These are phyloP conservation scores for Rhodeus uyekii DNA, from an alignment of 2,797 vertebrate genomes.

Conservation along the genomic window DNA sequence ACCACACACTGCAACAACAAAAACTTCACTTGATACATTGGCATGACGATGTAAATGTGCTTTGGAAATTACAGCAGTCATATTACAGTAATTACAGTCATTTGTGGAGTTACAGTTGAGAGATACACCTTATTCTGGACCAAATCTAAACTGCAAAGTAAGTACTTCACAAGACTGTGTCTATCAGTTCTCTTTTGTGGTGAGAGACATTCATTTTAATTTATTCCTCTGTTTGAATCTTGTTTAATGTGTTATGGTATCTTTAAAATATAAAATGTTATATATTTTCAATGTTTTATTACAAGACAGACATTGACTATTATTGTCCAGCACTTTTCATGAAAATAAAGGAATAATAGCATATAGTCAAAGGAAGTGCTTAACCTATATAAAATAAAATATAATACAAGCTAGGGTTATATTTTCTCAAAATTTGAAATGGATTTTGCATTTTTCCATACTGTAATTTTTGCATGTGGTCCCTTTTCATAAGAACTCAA, in stretches of 20 bases:
- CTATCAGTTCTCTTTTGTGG: not conserved
- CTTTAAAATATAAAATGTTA: not conserved
- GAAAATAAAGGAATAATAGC: not conserved
- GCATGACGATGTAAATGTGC: conserved; percentile 18
- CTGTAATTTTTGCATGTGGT: not conserved
- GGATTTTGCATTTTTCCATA: not conserved
- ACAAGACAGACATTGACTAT: not conserved
- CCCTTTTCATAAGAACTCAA: too few relatives aligned
- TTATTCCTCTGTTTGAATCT: not conserved
- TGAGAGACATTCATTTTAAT: not conserved
- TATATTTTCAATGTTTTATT: not conserved
- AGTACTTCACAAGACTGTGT: not conserved
- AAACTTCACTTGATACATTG: conserved; percentile 20
- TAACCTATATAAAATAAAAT: not conserved
- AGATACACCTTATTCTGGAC: not conserved
- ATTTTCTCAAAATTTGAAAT: not conserved
- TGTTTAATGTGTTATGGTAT: conserved; percentile 10
- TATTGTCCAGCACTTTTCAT: not conserved
- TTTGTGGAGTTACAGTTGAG: conserved; percentile 18
- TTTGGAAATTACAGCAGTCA: conserved; percentile 14
- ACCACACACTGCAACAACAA: not conserved
- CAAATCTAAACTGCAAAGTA: conserved; percentile 11
- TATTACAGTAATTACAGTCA: conserved; percentile 33
- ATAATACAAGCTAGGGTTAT: not conserved
- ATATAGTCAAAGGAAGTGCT: not conserved